phyloP scores from a whole-genome alignment of 1,140 invertebrate genomes.

The Melanaphis sacchari region DNA sequence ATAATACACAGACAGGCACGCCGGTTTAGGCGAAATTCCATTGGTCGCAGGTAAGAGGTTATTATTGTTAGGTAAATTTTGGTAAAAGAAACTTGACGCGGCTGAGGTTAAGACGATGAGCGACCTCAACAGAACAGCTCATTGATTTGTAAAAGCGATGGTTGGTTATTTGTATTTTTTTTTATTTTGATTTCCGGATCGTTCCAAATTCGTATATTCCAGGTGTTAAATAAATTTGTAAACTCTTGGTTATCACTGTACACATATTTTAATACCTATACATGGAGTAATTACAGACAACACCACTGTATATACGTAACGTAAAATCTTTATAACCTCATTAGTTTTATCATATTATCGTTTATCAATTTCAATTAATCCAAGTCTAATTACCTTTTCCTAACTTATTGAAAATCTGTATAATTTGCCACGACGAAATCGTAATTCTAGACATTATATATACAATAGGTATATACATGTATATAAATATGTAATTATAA shows the following conservation, averaged over 20 bases:
- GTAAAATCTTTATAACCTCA: too few relatives aligned
- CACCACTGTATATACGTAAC: too few relatives aligned
- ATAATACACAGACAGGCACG: neutral
- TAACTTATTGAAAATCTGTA: neutral
- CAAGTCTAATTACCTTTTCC: too few relatives aligned
- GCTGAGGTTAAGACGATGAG: neutral
- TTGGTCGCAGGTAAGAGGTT: neutral
- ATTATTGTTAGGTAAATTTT: slow-evolving; percentile 6
- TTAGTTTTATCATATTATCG: too few relatives aligned
- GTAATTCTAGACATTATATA: neutral
- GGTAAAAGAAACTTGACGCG: neutral
- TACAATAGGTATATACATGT: neutral
- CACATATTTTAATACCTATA: too few relatives aligned
- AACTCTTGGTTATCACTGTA: too few relatives aligned
- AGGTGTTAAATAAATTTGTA: too few relatives aligned
- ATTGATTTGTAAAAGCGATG: neutral
- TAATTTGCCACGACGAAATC: neutral
- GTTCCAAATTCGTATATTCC: neutral
- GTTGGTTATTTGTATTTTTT: neutral
- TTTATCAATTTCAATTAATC: too few relatives aligned
- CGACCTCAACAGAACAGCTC: neutral
- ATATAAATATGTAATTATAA: neutral
- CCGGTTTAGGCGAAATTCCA: neutral
- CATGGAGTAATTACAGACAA: too few relatives aligned
- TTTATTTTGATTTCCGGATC: neutral